A percentile compares a stretch with the other conserved stretches of the same genome.
These are phyloP conservation scores for Gonioctena quinquepunctata DNA, from an alignment of 1,140 invertebrate genomes.

Conservation along the genomic window DNA sequence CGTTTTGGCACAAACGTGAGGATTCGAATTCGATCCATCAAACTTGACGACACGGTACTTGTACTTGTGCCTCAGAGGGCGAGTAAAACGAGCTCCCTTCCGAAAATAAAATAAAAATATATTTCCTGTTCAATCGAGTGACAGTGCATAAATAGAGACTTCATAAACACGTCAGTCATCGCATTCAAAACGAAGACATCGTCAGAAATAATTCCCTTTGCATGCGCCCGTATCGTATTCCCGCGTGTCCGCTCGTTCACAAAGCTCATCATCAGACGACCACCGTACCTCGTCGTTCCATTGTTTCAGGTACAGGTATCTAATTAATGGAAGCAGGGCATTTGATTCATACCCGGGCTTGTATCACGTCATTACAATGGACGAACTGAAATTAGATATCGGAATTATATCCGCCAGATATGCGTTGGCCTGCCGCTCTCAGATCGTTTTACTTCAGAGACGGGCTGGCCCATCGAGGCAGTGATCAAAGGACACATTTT, in stretches of 20 bases:
- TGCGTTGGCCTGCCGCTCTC: too few relatives aligned
- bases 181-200: not conserved
- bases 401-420: constrained; percentile 10
- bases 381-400: constrained; percentile 21
- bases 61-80: too few relatives aligned
- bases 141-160: not conserved
- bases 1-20: too few relatives aligned
- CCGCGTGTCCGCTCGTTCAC: not conserved
- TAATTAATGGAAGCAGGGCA: constrained; percentile 26
- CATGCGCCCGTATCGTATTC: not conserved
- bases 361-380: constrained; percentile 25
- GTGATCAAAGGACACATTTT: too few relatives aligned
- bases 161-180: constrained; percentile 7
- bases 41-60: too few relatives aligned
- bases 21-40: too few relatives aligned
- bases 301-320: constrained; percentile 14
- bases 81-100: not conserved
- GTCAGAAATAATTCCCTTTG: not conserved
- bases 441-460: too few relatives aligned
- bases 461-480: too few relatives aligned
- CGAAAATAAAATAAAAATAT: not conserved
- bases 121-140: not conserved
- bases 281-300: not conserved
- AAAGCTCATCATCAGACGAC: not conserved
- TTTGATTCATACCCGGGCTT: constrained; percentile 3